Evolutionary conservation across 2,113 vertebrate species (phyloP).

Genomic region (Sylvia atricapilla): DNA sequence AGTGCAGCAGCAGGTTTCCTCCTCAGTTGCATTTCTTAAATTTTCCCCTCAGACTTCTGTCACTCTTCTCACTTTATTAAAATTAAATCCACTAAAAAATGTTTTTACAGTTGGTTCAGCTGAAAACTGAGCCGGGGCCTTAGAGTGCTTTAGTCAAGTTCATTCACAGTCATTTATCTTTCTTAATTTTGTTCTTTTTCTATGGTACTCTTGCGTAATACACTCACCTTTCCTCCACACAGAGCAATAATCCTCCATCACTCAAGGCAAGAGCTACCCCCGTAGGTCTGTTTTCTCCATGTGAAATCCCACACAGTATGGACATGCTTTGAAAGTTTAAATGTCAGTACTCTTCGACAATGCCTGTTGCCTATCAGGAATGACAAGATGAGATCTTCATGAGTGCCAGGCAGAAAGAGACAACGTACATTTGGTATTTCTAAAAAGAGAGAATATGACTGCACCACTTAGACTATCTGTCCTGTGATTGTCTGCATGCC

Average conservation of each 20-base stretch:
- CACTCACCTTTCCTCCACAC: not conserved
- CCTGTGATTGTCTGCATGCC: not conserved
- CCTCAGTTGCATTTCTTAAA: not conserved
- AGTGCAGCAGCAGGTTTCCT: not conserved
- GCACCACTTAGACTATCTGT: not conserved
- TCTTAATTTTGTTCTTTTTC: not conserved
- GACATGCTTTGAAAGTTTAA: not conserved
- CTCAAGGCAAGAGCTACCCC: not conserved
- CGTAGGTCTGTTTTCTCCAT: accelerated
- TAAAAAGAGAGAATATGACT: not conserved
- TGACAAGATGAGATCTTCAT: not conserved
- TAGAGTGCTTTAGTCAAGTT: not conserved
- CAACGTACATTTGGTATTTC: not conserved
- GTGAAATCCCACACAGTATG: not conserved
- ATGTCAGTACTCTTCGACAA: not conserved
- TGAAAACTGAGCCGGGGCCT: not conserved
- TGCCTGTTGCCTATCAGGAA: not conserved
- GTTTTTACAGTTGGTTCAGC: not conserved
- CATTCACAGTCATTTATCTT: not conserved
- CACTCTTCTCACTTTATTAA: not conserved
- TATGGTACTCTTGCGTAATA: accelerated
- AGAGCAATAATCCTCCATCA: not conserved
- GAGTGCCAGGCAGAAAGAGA: not conserved
- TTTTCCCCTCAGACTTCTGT: not conserved
- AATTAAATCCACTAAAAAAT: not conserved